These are phyloP conservation scores for Ceyx melanurus DNA, from an alignment of 2,113 vertebrate species.

Conservation along the genomic window DNA sequence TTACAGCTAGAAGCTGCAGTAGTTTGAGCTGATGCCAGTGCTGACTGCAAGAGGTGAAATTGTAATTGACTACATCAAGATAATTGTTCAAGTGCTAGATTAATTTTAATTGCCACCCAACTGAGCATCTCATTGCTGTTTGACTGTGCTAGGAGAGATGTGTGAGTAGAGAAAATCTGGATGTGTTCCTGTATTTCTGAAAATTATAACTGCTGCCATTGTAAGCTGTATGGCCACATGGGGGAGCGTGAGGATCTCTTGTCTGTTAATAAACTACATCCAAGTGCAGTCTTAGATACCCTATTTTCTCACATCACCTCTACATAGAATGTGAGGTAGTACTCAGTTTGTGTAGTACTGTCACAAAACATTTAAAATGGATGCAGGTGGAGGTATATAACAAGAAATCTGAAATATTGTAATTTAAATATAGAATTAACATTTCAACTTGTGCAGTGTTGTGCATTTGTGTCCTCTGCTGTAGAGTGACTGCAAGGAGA, in stretches of 20 bases:
- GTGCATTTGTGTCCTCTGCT: background rate
- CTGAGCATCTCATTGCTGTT: background rate
- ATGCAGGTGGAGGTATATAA: background rate
- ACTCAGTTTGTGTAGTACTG: background rate
- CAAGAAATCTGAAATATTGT: background rate
- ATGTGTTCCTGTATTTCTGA: background rate
- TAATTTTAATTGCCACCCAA: background rate
- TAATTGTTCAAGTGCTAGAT: background rate
- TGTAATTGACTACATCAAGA: background rate
- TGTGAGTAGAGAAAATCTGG: background rate
- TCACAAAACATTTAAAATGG: background rate
- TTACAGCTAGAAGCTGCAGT: background rate
- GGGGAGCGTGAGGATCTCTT: background rate
- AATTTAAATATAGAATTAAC: background rate
- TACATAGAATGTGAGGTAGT: background rate
- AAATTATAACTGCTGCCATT: background rate
- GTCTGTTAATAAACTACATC: background rate
- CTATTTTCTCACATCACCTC: background rate
- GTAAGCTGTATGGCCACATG: background rate
- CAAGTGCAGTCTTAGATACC: background rate
- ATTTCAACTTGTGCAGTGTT: background rate
- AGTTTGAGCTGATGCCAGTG: background rate
- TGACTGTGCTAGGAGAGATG: background rate
- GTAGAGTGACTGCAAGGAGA: background rate
- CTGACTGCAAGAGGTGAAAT: background rate